These are phyloP conservation scores for Sinocyclocheilus anshuiensis DNA, from an alignment of 2,113 vertebrate genomes.

Conservation along the genomic window DNA sequence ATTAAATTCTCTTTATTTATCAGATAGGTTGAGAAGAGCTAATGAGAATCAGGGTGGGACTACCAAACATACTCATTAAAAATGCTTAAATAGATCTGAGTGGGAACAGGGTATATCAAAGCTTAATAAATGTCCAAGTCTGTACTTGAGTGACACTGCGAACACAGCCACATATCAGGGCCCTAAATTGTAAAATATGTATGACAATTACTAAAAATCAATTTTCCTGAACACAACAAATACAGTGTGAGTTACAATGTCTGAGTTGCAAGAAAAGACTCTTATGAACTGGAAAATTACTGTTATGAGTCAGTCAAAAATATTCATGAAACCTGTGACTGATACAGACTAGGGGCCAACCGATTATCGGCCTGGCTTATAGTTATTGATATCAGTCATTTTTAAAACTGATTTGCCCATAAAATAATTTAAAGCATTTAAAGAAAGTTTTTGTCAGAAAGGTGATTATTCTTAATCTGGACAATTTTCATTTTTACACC, in stretches of 20 bases:
- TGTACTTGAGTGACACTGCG: not conserved
- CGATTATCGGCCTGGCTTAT: no score
- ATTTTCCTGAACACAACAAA: not conserved
- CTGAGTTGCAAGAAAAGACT: no score
- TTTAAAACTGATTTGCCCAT: no score
- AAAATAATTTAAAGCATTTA: no score
- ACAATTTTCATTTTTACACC: no score
- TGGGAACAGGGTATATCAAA: slow-evolving; percentile 8
- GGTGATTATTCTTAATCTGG: no score
- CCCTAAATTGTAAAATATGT: not conserved
- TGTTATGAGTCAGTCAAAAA: no score
- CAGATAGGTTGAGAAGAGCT: slow-evolving; percentile 29
- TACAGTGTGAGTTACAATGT: not conserved
- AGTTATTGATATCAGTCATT: no score
- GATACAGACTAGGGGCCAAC: no score
- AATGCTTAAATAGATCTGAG: not conserved
- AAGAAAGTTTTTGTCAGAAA: no score
- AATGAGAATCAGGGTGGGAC: slow-evolving; percentile 12
- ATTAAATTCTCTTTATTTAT: slow-evolving; percentile 27
- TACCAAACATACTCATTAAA: slow-evolving; percentile 20
- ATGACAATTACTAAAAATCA: not conserved
- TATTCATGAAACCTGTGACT: no score
- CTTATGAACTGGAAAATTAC: no score
- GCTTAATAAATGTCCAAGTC: not conserved
- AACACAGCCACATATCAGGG: not conserved